phyloP scores from a whole-genome alignment of 1,140 invertebrate genomes.

The Conus betulinus region DNA sequence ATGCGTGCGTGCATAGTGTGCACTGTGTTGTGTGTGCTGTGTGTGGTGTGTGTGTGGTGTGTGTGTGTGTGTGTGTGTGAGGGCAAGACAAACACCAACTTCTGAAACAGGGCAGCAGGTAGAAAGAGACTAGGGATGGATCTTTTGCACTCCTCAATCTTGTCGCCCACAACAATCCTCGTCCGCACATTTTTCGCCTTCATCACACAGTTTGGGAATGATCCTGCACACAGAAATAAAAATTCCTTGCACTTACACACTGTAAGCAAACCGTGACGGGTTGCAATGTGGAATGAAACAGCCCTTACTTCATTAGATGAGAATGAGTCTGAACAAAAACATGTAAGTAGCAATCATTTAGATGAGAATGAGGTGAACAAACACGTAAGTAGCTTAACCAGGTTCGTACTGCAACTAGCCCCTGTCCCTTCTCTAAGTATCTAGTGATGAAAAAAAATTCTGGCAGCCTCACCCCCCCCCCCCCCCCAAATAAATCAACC shows the following conservation, averaged over 20 bases:
- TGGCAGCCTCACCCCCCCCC: too few relatives aligned
- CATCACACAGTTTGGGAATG: slow-evolving; percentile 97
- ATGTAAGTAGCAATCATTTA: too few relatives aligned
- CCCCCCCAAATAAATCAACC: too few relatives aligned
- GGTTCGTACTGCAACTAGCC: too few relatives aligned
- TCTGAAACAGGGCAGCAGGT: slow-evolving; percentile 95
- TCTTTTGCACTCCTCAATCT: slow-evolving; percentile 97
- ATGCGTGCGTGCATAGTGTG: not conserved
- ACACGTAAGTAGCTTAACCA: too few relatives aligned
- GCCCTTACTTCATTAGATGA: too few relatives aligned
- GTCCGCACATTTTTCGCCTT: slow-evolving; percentile 97
- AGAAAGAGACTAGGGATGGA: slow-evolving; percentile 94
- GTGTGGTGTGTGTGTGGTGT: not conserved
- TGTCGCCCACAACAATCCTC: slow-evolving; percentile 92
- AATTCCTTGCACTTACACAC: not conserved
- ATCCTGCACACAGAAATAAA: slow-evolving; percentile 77
- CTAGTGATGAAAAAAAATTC: too few relatives aligned
- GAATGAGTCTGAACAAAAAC: too few relatives aligned
- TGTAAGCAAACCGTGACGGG: too few relatives aligned
- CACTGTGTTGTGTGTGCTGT: not conserved
- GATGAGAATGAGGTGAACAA: too few relatives aligned
- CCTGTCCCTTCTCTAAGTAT: too few relatives aligned
- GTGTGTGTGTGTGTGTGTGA: not conserved
- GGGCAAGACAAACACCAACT: slow-evolving; percentile 76
- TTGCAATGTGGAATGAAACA: too few relatives aligned